These are phyloP conservation scores for Istiophorus platypterus DNA, from an alignment of 2,113 vertebrate genomes.

Conservation along the genomic window DNA sequence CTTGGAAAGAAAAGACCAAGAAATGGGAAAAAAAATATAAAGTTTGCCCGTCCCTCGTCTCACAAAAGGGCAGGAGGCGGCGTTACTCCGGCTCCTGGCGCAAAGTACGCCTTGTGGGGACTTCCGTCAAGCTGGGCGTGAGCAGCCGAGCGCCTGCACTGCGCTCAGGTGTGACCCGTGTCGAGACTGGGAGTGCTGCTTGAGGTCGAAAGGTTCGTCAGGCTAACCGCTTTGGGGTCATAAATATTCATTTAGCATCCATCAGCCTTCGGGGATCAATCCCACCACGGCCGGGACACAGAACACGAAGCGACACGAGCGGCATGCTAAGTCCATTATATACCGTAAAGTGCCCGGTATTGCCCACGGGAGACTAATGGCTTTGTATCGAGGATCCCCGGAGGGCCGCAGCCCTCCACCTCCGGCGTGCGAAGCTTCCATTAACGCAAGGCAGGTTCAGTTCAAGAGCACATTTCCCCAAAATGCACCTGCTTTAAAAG, in stretches of 20 bases:
- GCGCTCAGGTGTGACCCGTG: too few relatives aligned
- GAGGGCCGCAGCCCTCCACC: slow-evolving; percentile 61
- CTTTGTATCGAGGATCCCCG: slow-evolving; percentile 77
- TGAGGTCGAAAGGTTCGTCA: too few relatives aligned
- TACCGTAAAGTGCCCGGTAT: slow-evolving; percentile 61
- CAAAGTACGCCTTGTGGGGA: too few relatives aligned
- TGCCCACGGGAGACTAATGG: slow-evolving; percentile 79
- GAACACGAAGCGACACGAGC: slow-evolving; percentile 51
- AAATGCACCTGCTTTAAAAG: slow-evolving; percentile 79
- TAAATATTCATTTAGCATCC: slow-evolving; percentile 70
- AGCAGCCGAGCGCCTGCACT: too few relatives aligned
- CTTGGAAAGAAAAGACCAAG: too few relatives aligned
- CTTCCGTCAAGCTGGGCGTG: too few relatives aligned
- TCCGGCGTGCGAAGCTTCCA: slow-evolving; percentile 66
- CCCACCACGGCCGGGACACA: slow-evolving; percentile 22
- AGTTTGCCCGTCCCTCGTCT: too few relatives aligned
- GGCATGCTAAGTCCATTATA: slow-evolving; percentile 72
- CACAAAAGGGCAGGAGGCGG: too few relatives aligned
- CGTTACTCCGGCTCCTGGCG: too few relatives aligned
- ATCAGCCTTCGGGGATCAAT: slow-evolving; percentile 69
- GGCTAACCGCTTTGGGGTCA: slow-evolving; percentile 58
- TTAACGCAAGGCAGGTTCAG: slow-evolving; percentile 66
- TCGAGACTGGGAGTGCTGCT: too few relatives aligned
- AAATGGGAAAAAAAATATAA: too few relatives aligned
- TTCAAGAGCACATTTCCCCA: slow-evolving; percentile 74